Evolutionary conservation across 2,888 invertebrate genomes (phyloP).

Genomic region (Mythimna loreyi): DNA sequence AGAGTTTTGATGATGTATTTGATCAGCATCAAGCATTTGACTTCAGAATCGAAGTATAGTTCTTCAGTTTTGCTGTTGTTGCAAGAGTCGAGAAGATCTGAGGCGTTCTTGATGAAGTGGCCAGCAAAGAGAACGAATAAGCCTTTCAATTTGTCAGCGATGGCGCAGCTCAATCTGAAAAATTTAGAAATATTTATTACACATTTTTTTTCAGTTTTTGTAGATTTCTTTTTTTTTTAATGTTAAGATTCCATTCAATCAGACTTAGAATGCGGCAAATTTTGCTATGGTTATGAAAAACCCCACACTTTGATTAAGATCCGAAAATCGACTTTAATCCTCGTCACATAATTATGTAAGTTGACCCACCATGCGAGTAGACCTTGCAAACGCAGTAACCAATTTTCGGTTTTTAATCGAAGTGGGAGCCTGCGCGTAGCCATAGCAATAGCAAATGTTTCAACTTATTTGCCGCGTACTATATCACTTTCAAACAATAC

Average conservation of each 20-base stretch:
- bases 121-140: constrained; percentile 97
- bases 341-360: no score
- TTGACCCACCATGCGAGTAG: no score
- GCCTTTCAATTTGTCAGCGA: constrained; percentile 96
- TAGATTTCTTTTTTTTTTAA: not conserved
- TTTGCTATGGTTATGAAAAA: no score
- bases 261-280: not conserved
- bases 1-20: constrained; percentile 94
- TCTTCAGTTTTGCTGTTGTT: constrained; percentile 91
- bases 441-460: no score
- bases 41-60: constrained; percentile 88
- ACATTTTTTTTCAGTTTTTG: not conserved
- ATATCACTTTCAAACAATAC: not conserved
- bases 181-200: not conserved
- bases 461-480: no score
- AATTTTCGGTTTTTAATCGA: no score
- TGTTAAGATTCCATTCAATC: not conserved
- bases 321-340: no score
- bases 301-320: no score
- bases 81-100: constrained; percentile 93
- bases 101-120: constrained; percentile 95
- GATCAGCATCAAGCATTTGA: constrained; percentile 92
- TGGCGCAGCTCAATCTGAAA: constrained; percentile 93
- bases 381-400: no score
- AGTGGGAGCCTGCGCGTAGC: no score